A percentile compares a stretch with the other conserved stretches of the same genome.
Evolutionary conservation across 2,888 invertebrate genomes (phyloP).

Genomic region (Stenichneumon culpator): DNA sequence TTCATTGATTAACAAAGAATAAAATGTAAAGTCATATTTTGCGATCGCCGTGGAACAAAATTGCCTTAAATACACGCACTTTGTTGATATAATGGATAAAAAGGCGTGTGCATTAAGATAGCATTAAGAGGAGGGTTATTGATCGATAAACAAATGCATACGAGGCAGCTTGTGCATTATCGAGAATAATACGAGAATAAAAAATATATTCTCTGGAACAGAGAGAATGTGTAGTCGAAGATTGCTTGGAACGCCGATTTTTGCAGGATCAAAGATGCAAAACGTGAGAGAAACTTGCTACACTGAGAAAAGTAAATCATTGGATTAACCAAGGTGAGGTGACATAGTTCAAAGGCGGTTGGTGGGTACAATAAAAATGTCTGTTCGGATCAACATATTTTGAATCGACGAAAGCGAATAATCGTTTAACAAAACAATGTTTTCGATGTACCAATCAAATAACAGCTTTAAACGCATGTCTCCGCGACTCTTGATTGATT

Average conservation of each 20-base stretch:
- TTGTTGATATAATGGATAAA: constrained; percentile 15
- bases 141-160: constrained; percentile 8
- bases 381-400: too few species aligned
- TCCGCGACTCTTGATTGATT: too few species aligned
- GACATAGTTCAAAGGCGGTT: too few species aligned
- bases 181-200: background rate
- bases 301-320: background rate
- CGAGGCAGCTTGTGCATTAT: constrained; percentile 3
- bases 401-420: too few species aligned
- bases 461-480: too few species aligned
- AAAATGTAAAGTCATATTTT: constrained; percentile 44
- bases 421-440: too few species aligned
- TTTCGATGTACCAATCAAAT: too few species aligned
- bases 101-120: constrained; percentile 10
- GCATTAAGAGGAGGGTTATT: constrained; percentile 33
- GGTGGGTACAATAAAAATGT: too few species aligned
- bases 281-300: background rate
- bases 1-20: background rate
- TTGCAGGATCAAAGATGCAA: background rate
- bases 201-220: background rate
- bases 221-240: background rate
- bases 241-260: background rate
- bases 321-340: too few species aligned
- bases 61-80: constrained; percentile 28
- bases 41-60: constrained; percentile 10